These are phyloP conservation scores for Osedax fenrisi DNA, from an alignment of 2,888 invertebrate species.

Conservation along the genomic window DNA sequence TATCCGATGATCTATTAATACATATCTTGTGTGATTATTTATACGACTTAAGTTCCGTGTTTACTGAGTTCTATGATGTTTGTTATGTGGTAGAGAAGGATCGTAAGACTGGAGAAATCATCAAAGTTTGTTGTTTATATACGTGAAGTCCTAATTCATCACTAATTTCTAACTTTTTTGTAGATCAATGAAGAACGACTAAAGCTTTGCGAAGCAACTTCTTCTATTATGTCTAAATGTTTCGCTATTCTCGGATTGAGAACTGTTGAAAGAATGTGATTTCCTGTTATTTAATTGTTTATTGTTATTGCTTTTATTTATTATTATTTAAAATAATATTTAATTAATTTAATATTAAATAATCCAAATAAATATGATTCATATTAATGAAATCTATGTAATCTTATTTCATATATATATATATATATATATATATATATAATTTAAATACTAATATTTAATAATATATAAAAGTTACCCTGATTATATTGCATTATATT, in stretches of 20 bases:
- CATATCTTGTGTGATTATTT: constrained; percentile 86
- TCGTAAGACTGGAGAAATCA: constrained; percentile 52
- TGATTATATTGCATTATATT: too few relatives aligned
- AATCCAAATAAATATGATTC: too few relatives aligned
- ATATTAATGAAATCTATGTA: too few relatives aligned
- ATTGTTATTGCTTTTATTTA: too few relatives aligned
- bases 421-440: too few relatives aligned
- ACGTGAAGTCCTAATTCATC: constrained; percentile 15
- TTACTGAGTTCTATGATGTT: constrained; percentile 89
- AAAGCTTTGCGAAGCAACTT: constrained; percentile 80
- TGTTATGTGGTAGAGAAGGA: constrained; percentile 95
- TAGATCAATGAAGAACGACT: constrained; percentile 73
- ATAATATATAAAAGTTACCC: too few relatives aligned
- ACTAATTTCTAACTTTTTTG: constrained; percentile 37
- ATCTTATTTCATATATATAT: too few relatives aligned
- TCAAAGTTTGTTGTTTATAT: neutral
- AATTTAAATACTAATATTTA: too few relatives aligned
- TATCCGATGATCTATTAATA: constrained; percentile 67
- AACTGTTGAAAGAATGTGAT: constrained; percentile 79
- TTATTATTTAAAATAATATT: too few relatives aligned
- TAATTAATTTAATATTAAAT: too few relatives aligned
- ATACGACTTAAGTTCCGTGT: constrained; percentile 80
- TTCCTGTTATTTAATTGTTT: too few relatives aligned
- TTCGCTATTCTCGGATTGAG: constrained; percentile 81
- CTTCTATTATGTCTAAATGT: constrained; percentile 70